Evolutionary conservation across 2,888 invertebrate species (phyloP), one percentile per base, ranked within the genome.

Genomic region (Hyalella azteca): DNA sequence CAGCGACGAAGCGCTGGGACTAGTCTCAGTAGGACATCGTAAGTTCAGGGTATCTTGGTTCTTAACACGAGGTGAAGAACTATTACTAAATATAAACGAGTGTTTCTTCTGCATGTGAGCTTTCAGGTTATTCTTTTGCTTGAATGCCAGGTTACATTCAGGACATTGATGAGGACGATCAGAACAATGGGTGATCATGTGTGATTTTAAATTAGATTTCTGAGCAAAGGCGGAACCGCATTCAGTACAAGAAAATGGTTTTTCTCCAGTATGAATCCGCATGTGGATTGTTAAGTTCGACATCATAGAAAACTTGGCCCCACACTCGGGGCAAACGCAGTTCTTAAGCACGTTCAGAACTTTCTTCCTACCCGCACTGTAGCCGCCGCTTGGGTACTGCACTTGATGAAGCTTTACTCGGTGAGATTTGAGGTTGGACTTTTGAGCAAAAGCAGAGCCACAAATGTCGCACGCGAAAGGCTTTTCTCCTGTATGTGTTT

Each of bases 361-460:
- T 60, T 81, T 81, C 40, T 83, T 83, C 19, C 83, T 54, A 22
- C 83, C 83, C 22, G 60, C 60, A 60, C 36, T 32, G 36, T 60
- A 60, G 19, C 60, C 60, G 15, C 73, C 73, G 41, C 73, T 73
- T 1, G 78, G 78, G 26, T 41, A 26, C 11, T 59, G 66, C 32
- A 45, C 54, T 39, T 80, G 79, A 32, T 84, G 84, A 19, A 84
- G 76, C 49, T 84, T 84, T 32, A 84, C 39, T 78, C 73, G 80
- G 78, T 84, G 84, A 32, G 84, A 82, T 36, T 84, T 84, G 19
- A 84, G 54, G 48, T 84, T 84, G 4, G 84, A 84, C 59, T 84
- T 84, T 60, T 84, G 84, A n/a, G 82, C 82, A 79, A 84, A 84
- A 19, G 81, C 78, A n/a, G 84, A 81, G 4, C 84, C 84, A 79